Percentiles rank a stretch among this genome's conserved stretches.
Evolutionary conservation across 2,888 invertebrate species (phyloP).

Genomic region (Lysandra bellargus): DNA sequence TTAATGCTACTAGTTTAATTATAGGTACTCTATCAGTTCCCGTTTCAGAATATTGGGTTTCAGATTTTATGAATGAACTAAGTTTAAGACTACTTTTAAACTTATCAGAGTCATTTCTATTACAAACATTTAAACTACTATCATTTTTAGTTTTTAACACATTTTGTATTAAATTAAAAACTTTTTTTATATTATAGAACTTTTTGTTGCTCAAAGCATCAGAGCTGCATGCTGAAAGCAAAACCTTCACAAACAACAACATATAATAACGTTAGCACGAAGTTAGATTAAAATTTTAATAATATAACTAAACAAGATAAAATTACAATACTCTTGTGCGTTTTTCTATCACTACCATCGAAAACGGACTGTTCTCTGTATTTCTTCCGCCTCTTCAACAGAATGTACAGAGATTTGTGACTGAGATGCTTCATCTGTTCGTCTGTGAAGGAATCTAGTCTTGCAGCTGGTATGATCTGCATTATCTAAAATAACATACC

Average conservation of each 20-base stretch:
- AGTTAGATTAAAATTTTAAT: not conserved
- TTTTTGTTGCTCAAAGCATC: no score
- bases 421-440: conserved; percentile 47
- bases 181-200: no score
- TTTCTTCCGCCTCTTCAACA: conserved; percentile 42
- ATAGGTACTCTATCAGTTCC: not conserved
- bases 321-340: not conserved
- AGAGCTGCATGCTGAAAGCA: no score
- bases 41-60: not conserved
- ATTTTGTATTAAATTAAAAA: no score
- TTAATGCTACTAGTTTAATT: conserved; percentile 4
- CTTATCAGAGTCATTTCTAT: no score
- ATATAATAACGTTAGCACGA: not conserved
- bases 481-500: conserved; percentile 55
- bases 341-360: not conserved
- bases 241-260: not conserved
- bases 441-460: conserved; percentile 55
- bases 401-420: not conserved
- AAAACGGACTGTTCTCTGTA: conserved; percentile 45
- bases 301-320: not conserved
- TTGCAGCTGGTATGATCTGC: conserved; percentile 56
- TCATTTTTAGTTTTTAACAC: no score
- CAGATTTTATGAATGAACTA: not conserved
- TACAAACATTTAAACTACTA: no score
- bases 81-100: no score